Evolutionary conservation across 2,113 vertebrate species (phyloP).

Genomic region (Lepisosteus oculatus): DNA sequence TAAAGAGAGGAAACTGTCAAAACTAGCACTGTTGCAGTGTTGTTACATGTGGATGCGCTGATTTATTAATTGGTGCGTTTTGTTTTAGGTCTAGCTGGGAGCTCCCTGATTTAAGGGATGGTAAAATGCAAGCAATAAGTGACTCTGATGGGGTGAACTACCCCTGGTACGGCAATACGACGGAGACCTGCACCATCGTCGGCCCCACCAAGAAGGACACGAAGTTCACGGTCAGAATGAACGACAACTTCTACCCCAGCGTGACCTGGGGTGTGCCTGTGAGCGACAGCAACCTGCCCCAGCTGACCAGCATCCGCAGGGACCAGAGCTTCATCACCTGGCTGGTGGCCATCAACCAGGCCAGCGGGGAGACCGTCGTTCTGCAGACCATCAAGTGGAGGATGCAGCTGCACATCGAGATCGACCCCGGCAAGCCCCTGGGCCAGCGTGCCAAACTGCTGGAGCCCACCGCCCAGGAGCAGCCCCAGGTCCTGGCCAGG

Average conservation of each 20-base stretch:
- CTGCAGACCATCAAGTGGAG: constrained; percentile 93
- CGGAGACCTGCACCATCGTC: constrained; percentile 87
- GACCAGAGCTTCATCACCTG: constrained; percentile 97
- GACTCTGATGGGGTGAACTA: constrained; percentile 97
- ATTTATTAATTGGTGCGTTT: neutral
- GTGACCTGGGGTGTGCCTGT: constrained; percentile 96
- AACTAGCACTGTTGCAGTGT: too few species aligned
- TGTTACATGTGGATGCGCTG: too few species aligned
- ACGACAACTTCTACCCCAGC: constrained; percentile 98
- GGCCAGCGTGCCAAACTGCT: constrained; percentile 81
- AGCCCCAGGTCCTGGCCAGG: constrained; percentile 83
- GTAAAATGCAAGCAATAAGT: constrained; percentile 89
- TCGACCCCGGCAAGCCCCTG: constrained; percentile 79
- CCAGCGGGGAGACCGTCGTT: constrained; percentile 78
- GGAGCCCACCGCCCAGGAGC: constrained; percentile 84
- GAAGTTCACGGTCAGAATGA: constrained; percentile 94
- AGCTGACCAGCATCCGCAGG: constrained; percentile 85
- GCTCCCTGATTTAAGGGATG: constrained; percentile 84
- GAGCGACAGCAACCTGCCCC: constrained; percentile 86
- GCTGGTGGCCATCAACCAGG: constrained; percentile 90
- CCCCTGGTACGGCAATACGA: constrained; percentile 97
- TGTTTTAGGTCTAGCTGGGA: constrained; percentile 93
- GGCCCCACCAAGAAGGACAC: constrained; percentile 89
- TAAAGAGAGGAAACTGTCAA: too few species aligned
- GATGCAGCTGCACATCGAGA: constrained; percentile 88